Evolutionary conservation across 2,113 vertebrate species (phyloP).

Genomic region (Pimephales promelas): DNA sequence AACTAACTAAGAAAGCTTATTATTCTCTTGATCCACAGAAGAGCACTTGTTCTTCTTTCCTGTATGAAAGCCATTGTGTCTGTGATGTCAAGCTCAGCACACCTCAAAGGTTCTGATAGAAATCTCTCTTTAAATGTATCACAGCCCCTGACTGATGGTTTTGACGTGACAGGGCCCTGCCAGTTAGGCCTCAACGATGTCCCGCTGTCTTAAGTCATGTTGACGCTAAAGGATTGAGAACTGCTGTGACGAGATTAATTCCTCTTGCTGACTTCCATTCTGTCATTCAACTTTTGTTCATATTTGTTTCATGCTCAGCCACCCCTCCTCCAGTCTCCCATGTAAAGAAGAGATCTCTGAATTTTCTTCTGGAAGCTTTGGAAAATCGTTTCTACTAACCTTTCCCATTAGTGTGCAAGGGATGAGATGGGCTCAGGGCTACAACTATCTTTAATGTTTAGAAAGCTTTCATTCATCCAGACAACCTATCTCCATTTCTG

Average conservation of each 20-base stretch:
- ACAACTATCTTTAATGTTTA: constrained; percentile 39
- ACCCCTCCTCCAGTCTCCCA: constrained; percentile 41
- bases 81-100: constrained; percentile 6
- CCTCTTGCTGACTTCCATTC: constrained; percentile 49
- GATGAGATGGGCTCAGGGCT: constrained; percentile 11
- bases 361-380: constrained; percentile 57
- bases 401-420: constrained; percentile 45
- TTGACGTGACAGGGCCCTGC: constrained; percentile 72
- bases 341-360: constrained; percentile 52
- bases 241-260: constrained; percentile 67
- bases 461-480: constrained; percentile 47
- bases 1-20: background rate
- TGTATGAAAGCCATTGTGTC: background rate
- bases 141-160: constrained; percentile 59
- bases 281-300: constrained; percentile 53
- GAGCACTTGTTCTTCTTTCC: background rate
- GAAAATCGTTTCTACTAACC: constrained; percentile 38
- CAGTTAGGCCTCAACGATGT: constrained; percentile 60
- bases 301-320: constrained; percentile 18
- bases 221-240: constrained; percentile 68
- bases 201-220: constrained; percentile 69
- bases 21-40: constrained; percentile 22
- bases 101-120: constrained; percentile 31
- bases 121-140: constrained; percentile 50
- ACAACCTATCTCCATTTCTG: constrained; percentile 58